A percentile compares a stretch with the other conserved stretches of the same genome.
These are phyloP conservation scores for Todiramphus saurophagus DNA, from an alignment of 2,113 vertebrate genomes.

Conservation along the genomic window DNA sequence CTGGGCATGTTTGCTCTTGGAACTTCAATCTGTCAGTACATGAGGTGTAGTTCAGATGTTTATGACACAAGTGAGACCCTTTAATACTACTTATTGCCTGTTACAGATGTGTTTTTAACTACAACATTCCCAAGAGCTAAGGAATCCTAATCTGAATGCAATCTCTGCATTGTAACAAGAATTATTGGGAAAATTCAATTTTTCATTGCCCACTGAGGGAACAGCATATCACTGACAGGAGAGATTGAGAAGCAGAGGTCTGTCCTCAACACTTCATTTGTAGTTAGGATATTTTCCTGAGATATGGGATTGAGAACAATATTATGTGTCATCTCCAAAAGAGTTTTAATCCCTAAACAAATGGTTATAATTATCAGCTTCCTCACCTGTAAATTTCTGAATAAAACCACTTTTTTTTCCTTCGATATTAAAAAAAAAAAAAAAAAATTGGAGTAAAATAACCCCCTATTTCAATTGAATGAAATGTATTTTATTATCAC, in stretches of 20 bases:
- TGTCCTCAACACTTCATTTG: not conserved
- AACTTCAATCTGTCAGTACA: not conserved
- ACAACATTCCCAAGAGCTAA: not conserved
- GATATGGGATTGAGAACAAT: not conserved
- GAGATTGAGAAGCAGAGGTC: not conserved
- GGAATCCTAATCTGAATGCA: not conserved
- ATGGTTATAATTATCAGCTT: not conserved
- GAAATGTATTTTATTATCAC: not conserved
- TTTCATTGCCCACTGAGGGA: not conserved
- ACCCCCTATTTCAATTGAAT: accelerated
- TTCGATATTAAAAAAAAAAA: not conserved
- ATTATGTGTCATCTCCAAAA: not conserved
- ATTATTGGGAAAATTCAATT: not conserved
- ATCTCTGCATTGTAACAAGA: not conserved
- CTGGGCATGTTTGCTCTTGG: not conserved
- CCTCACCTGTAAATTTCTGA: not conserved
- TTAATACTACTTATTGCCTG: not conserved
- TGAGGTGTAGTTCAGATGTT: not conserved
- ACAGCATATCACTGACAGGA: not conserved
- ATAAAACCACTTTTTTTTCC: not conserved
- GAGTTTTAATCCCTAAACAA: not conserved
- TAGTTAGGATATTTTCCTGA: not conserved
- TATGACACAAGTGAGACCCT: not conserved
- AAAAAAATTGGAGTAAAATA: not conserved
- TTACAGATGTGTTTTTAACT: not conserved